phyloP scores from a whole-genome alignment of 2,797 vertebrate genomes.

The Diplodus sargus region DNA sequence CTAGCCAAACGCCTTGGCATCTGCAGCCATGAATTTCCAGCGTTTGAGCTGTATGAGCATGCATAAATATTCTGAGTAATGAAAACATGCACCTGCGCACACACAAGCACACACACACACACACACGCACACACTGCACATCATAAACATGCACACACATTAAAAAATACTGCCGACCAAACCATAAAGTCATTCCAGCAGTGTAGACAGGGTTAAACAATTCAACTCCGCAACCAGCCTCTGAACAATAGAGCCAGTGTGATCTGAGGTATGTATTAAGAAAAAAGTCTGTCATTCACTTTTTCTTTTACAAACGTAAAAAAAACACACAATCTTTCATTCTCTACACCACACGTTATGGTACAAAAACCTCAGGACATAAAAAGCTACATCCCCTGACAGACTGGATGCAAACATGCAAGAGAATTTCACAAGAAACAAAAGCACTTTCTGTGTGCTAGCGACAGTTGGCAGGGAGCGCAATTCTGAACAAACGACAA shows the following conservation, averaged over 20 bases:
- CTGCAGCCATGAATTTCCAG: conserved; percentile 45
- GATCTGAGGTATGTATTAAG: conserved; percentile 53
- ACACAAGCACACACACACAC: conserved; percentile 15
- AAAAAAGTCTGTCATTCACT: conserved; percentile 37
- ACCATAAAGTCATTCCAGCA: conserved; percentile 21
- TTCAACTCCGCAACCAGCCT: conserved; percentile 43
- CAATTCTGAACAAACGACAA: conserved; percentile 58
- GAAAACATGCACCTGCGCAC: conserved; percentile 63
- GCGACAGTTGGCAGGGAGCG: conserved; percentile 61
- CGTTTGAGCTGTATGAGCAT: conserved; percentile 67
- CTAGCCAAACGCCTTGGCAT: conserved; percentile 49
- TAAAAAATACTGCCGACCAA: conserved; percentile 20
- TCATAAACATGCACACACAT: conserved; percentile 28
- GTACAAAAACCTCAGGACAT: conserved; percentile 3
- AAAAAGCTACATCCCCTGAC: neutral
- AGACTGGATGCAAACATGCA: conserved; percentile 23
- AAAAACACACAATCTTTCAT: conserved; percentile 23
- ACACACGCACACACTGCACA: conserved; percentile 8
- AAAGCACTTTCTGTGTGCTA: conserved; percentile 52
- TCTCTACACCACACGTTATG: conserved; percentile 16
- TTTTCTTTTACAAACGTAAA: conserved; percentile 36
- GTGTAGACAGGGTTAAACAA: conserved; percentile 44
- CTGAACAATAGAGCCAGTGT: conserved; percentile 70
- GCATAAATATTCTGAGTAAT: conserved; percentile 67
- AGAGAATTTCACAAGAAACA: conserved; percentile 45